A percentile compares a stretch with the other conserved stretches of the same genome.
These are phyloP conservation scores for Priocnemis perturbator DNA, from an alignment of 2,888 invertebrate genomes.

Conservation along the genomic window DNA sequence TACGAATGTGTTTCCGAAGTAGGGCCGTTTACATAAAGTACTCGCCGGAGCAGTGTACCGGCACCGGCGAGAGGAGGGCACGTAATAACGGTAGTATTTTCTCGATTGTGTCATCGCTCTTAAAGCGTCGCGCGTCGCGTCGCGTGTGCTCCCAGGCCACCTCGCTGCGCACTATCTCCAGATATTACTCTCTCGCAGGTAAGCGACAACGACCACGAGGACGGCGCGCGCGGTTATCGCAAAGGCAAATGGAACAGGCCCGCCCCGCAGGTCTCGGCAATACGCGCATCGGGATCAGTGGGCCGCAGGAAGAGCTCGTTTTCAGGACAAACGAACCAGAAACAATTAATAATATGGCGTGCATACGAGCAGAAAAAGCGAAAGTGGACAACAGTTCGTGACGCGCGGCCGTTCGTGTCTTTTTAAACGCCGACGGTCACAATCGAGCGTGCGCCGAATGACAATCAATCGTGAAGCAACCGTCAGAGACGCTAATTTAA, in stretches of 20 bases:
- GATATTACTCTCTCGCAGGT: slow-evolving; percentile 23
- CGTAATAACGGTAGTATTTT: slow-evolving; percentile 69
- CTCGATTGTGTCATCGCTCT: slow-evolving; percentile 70
- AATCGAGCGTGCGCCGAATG: neutral
- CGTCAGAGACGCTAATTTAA: no score
- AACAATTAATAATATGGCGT: slow-evolving; percentile 68
- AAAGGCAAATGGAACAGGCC: slow-evolving; percentile 55
- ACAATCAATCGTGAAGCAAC: no score
- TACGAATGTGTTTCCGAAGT: slow-evolving; percentile 38
- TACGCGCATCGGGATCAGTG: slow-evolving; percentile 66
- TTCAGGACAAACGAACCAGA: slow-evolving; percentile 68
- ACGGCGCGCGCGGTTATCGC: slow-evolving; percentile 17
- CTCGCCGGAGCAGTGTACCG: slow-evolving; percentile 13
- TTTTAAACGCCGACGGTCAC: slow-evolving; percentile 1
- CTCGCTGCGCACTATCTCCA: neutral
- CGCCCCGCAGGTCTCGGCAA: slow-evolving; percentile 54
- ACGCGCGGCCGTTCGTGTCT: slow-evolving; percentile 2
- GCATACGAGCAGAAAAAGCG: slow-evolving; percentile 66
- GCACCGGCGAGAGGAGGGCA: slow-evolving; percentile 15
- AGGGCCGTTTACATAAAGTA: slow-evolving; percentile 53
- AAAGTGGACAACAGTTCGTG: slow-evolving; percentile 56
- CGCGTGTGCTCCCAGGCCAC: slow-evolving; percentile 32
- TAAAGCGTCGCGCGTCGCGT: slow-evolving; percentile 55
- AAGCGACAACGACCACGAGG: slow-evolving; percentile 14
- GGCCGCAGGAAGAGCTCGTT: slow-evolving; percentile 69